Evolutionary conservation across 2,113 vertebrate species (phyloP).

Genomic region (Lagopus muta): DNA sequence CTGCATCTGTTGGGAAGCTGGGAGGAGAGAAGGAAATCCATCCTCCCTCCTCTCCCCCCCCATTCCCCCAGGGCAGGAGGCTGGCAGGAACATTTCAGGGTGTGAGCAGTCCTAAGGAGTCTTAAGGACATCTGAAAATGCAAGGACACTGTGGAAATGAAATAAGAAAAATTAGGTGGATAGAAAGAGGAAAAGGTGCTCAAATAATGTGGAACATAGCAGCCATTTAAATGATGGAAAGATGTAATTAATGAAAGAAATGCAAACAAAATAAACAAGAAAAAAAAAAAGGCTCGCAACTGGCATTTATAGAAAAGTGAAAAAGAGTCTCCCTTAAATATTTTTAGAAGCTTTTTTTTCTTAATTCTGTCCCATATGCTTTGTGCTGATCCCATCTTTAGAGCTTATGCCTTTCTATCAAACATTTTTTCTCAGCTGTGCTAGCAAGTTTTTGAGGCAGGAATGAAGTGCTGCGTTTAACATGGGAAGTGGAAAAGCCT

Average conservation of each 20-base stretch:
- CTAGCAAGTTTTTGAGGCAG: conserved; percentile 9
- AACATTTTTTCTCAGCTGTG: conserved; percentile 41
- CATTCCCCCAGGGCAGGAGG: not conserved
- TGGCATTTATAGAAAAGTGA: conserved; percentile 3
- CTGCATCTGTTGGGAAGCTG: not conserved
- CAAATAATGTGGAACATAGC: not conserved
- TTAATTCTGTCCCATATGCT: conserved; percentile 2
- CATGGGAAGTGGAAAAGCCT: not conserved
- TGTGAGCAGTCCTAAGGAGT: not conserved
- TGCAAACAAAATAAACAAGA: not conserved
- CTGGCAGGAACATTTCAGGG: not conserved
- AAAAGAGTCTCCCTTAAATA: not conserved
- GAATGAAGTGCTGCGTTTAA: not conserved
- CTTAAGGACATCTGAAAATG: not conserved
- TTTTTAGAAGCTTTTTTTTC: conserved; percentile 22
- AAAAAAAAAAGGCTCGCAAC: not conserved
- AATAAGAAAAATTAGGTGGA: not conserved
- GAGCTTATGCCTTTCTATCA: conserved; percentile 5
- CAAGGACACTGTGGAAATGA: not conserved
- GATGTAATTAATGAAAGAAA: not conserved
- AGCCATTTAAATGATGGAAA: not conserved
- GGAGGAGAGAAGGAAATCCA: not conserved
- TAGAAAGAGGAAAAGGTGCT: not conserved
- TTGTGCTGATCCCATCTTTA: conserved; percentile 3
- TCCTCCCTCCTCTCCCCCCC: not conserved